Evolutionary conservation across 2,888 invertebrate genomes (phyloP).

Genomic region (Drosophila engyochracea): DNA sequence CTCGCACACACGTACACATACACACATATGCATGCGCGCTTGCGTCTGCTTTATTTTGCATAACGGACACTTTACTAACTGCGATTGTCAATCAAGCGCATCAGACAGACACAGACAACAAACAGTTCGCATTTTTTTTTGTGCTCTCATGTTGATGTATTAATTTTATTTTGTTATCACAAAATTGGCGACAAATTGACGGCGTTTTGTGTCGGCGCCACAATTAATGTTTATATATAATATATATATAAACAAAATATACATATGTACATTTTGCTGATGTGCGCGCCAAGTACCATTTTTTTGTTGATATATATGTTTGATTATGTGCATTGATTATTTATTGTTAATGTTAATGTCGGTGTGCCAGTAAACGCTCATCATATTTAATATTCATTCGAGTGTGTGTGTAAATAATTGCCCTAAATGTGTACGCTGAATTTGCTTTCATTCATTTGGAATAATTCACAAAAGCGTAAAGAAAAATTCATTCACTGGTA

Average conservation of each 20-base stretch:
- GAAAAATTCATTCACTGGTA: conserved; percentile 47
- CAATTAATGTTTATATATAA: conserved; percentile 18
- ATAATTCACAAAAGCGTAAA: conserved; percentile 19
- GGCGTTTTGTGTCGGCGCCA: conserved; percentile 44
- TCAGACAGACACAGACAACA: conserved; percentile 5
- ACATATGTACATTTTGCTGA: neutral
- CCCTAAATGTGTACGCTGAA: conserved; percentile 25
- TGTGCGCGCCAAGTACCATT: conserved; percentile 19
- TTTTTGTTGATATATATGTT: neutral
- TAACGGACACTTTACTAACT: conserved; percentile 70
- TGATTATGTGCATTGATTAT: conserved; percentile 21
- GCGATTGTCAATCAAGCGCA: conserved; percentile 11
- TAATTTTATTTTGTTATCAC: conserved; percentile 54
- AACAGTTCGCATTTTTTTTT: conserved; percentile 27
- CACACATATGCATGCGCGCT: neutral
- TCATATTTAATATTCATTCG: conserved; percentile 23
- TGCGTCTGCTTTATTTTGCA: conserved; percentile 42
- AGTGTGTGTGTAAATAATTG: conserved; percentile 23
- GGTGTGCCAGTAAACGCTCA: conserved; percentile 22
- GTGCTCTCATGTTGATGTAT: conserved; percentile 13
- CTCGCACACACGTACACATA: conserved; percentile 11
- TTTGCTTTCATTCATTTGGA: conserved; percentile 43
- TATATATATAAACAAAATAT: neutral
- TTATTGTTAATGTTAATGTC: conserved; percentile 44
- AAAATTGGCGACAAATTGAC: conserved; percentile 72